A percentile compares a stretch with the other conserved stretches of the same genome.
Evolutionary conservation across 2,888 invertebrate genomes (phyloP).

Genomic region (Ophion costatus): DNA sequence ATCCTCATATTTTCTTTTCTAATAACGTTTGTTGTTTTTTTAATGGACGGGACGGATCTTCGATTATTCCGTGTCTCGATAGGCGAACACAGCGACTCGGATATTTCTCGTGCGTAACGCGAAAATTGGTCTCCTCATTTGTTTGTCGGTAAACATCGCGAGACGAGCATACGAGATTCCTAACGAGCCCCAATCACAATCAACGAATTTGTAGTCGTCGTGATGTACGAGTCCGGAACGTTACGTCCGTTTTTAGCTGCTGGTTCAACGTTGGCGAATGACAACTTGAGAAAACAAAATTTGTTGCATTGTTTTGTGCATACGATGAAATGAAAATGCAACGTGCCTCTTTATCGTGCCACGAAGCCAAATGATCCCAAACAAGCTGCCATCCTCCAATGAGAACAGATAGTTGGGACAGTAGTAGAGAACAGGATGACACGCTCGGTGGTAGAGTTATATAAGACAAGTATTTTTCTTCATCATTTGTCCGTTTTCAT

Average conservation of each 20-base stretch:
- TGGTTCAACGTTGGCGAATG: not conserved
- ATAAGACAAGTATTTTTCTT: not conserved
- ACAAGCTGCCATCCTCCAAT: not conserved
- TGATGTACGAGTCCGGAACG: not conserved
- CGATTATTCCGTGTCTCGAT: not conserved
- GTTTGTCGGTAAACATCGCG: conserved; percentile 65
- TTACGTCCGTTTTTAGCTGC: not conserved
- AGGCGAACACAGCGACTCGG: not conserved
- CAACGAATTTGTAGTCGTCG: conserved; percentile 4
- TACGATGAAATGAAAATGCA: not conserved
- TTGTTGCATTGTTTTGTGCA: not conserved
- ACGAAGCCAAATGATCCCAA: not conserved
- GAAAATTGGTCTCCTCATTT: conserved; percentile 67
- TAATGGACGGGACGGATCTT: not conserved
- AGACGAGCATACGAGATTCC: conserved; percentile 19
- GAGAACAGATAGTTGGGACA: not conserved
- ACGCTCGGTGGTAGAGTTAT: not conserved
- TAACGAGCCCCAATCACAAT: conserved; percentile 16
- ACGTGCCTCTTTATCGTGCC: not conserved
- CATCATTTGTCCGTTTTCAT: not conserved
- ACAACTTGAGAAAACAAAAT: not conserved
- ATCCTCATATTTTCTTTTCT: not conserved
- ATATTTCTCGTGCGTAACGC: conserved; percentile 54
- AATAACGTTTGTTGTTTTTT: not conserved
- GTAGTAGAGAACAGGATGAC: too few relatives aligned